A percentile compares a stretch with the other conserved stretches of the same genome.
Conservation (phyloP, 2,888 invertebrate species). For the Campoplex capitator region DNA sequence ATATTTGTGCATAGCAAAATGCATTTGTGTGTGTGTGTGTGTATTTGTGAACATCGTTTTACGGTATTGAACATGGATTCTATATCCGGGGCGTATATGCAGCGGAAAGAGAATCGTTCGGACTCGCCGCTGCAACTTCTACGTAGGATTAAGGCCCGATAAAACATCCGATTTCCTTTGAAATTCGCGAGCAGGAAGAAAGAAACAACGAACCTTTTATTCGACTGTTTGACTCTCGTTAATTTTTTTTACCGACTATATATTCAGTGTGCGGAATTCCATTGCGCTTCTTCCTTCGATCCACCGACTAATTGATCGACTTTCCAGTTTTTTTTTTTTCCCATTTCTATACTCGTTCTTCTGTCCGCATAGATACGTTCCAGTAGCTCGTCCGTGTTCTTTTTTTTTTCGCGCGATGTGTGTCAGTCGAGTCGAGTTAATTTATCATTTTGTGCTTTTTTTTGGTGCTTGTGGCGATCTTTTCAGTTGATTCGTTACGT, state of each 20-base stretch:
- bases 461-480: neutral
- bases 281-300: constrained; percentile 29
- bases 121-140: constrained; percentile 63
- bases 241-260: constrained; percentile 36
- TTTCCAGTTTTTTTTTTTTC: neutral
- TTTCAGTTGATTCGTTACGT: neutral
- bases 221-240: constrained; percentile 54
- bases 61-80: constrained; percentile 36
- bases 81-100: constrained; percentile 56
- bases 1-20: constrained; percentile 11
- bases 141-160: constrained; percentile 64
- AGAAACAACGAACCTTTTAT: constrained; percentile 57
- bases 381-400: neutral
- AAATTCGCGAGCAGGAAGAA: constrained; percentile 35
- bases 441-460: constrained; percentile 37
- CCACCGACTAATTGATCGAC: constrained; percentile 55
- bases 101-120: constrained; percentile 61
- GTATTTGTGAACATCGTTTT: constrained; percentile 18
- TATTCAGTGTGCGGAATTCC: constrained; percentile 17
- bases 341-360: neutral
- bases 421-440: neutral
- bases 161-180: constrained; percentile 67
- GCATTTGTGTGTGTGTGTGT: neutral
- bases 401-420: neutral
- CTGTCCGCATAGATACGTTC: neutral